phyloP scores from a whole-genome alignment of 2,888 invertebrate species.

The Slavum lentiscoides region DNA sequence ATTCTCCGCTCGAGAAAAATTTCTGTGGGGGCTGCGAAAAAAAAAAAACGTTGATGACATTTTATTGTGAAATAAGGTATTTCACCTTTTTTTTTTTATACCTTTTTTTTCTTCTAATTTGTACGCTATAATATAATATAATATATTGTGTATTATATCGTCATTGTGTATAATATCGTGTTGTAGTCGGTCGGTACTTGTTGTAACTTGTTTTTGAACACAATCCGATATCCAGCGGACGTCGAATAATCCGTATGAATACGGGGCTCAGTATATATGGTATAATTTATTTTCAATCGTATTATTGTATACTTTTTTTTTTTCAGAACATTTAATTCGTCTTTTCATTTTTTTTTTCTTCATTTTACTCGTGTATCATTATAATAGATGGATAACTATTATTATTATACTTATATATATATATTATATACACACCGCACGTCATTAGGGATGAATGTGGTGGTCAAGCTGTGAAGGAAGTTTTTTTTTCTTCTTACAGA shows the following conservation, averaged over 20 bases:
- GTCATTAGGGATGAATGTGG: constrained; percentile 52
- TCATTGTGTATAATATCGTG: neutral
- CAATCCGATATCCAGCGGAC: neutral
- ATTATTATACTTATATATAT: neutral
- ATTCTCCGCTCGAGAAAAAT: neutral
- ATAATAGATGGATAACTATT: constrained; percentile 25
- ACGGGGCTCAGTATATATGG: neutral
- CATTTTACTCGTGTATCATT: neutral
- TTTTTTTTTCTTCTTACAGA: constrained; percentile 30
- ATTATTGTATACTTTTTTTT: neutral
- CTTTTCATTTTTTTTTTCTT: neutral
- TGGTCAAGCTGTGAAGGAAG: constrained; percentile 52
- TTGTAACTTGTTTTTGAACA: constrained; percentile 6
- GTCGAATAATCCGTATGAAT: neutral
- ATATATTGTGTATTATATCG: neutral
- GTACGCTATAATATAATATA: neutral
- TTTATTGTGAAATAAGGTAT: constrained; percentile 26
- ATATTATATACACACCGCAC: constrained; percentile 13
- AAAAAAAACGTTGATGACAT: neutral
- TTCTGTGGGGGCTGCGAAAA: neutral
- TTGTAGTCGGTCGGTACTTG: neutral
- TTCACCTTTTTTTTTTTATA: constrained; percentile 3
- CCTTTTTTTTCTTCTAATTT: constrained; percentile 13
- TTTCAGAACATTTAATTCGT: constrained; percentile 8
- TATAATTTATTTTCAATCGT: constrained; percentile 28